Evolutionary conservation across 1,140 invertebrate genomes (phyloP), one percentile per base, ranked within the genome.

Genomic region (Brachionus paranguensis): DNA sequence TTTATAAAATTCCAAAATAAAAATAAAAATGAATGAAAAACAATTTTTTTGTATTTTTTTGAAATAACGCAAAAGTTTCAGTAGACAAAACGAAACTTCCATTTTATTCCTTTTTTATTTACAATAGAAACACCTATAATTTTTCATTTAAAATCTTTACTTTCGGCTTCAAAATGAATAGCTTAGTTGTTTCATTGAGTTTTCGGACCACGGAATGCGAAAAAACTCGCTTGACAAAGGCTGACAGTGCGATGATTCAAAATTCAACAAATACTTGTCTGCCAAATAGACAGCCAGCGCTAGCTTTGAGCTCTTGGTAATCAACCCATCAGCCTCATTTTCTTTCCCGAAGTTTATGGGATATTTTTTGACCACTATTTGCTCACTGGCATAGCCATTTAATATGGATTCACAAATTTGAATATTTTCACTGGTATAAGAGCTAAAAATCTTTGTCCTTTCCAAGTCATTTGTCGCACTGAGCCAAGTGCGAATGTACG

Each of bases 241-340:
- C 14, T 92, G 93, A 90, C 95, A 97, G 89, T 98, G 96, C 10
- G 93, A 93, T 0, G 94, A 93, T 85, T 93, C 92, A 87, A 93
- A 95, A 89, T 98, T 94, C 84, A 93, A 92, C 91, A 97, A 92
- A 89, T 96, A 93, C 87, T 93, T 93, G 27, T 81, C 43, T 29
- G 81, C 81, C 50, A 85, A 43, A 84, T 85, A 85, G n/a, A 85
- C 37, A 47, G 81, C 50, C 8, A 85, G n/a, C 14, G 65, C 41
- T 3, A 70, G 12, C 41, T 85, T 85, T 29, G 29, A 27, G 8
- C 55, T 29, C 41, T 85, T 68, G 37, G 12, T 47, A 10, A 85
- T 43, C 10, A 43, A 17, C 14, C n/a, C 70, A 3, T 41, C 6
- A 43, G 11, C 27, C 11, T 76, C 17, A 50, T 24, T 11, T 24